phyloP scores from a whole-genome alignment of 2,797 vertebrate species.

The Craterocephalus amniculus region DNA sequence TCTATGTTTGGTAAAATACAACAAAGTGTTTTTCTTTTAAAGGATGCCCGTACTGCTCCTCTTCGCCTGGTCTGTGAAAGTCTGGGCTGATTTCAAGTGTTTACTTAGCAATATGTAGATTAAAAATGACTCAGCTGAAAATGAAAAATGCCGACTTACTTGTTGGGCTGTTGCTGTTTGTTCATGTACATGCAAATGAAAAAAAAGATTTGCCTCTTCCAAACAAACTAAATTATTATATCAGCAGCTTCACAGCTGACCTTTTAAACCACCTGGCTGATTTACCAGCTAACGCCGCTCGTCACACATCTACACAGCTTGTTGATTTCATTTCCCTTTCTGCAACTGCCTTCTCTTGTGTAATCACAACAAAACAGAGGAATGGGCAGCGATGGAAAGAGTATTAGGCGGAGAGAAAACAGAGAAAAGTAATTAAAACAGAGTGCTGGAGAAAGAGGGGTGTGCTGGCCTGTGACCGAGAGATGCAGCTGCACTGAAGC shows the following conservation, averaged over 20 bases:
- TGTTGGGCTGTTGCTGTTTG: not conserved
- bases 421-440: conserved; percentile 80
- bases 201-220: conserved; percentile 5
- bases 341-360: conserved; percentile 39
- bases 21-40: not conserved
- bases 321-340: conserved; percentile 21
- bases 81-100: not conserved
- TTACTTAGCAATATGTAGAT: not conserved
- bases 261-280: conserved; percentile 44
- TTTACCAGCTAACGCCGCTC: conserved; percentile 28
- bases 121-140: not conserved
- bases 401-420: conserved; percentile 51
- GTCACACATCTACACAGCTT: conserved; percentile 28
- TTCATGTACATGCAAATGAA: not conserved
- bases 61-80: not conserved
- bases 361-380: conserved; percentile 66
- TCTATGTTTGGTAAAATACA: not conserved
- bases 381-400: conserved; percentile 44
- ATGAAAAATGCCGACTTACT: not conserved
- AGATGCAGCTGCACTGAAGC: conserved; percentile 66
- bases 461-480: conserved; percentile 71
- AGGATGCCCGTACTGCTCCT: not conserved
- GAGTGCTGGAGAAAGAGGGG: conserved; percentile 61
- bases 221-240: conserved; percentile 42
- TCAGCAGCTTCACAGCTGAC: conserved; percentile 38